These are phyloP conservation scores for Lepidocolaptes lacrymiger DNA, from an alignment of 2,797 vertebrate species.

Conservation along the genomic window DNA sequence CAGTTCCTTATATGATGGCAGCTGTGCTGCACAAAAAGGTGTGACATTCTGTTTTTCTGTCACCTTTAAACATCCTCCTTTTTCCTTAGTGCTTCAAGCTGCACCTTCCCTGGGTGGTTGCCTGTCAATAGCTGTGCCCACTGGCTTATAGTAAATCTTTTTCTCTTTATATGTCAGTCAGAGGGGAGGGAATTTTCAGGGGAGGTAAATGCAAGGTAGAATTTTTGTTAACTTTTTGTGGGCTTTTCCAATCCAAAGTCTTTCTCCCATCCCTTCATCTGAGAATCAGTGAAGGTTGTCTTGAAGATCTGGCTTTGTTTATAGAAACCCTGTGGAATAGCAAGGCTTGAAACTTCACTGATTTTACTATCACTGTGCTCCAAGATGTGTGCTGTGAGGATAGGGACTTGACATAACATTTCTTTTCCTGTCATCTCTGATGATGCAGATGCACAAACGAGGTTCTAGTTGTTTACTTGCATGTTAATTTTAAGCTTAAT, in stretches of 20 bases:
- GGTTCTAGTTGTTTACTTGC: conserved; percentile 50
- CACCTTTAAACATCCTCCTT: neutral
- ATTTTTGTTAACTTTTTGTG: neutral
- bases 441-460: conserved; percentile 35
- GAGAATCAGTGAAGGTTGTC: neutral
- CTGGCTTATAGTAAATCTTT: neutral
- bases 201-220: neutral
- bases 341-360: neutral
- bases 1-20: neutral
- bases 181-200: neutral
- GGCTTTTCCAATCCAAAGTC: neutral
- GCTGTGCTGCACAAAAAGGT: neutral
- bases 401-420: conserved; percentile 47
- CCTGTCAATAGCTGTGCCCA: neutral
- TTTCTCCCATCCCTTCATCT: neutral
- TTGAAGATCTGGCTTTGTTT: neutral
- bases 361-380: neutral
- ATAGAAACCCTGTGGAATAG: neutral
- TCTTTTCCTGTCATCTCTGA: conserved; percentile 48
- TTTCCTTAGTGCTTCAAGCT: neutral
- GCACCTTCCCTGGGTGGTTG: neutral
- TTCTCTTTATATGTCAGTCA: neutral
- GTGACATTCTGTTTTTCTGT: neutral
- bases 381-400: neutral
- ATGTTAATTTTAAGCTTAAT: conserved; percentile 68